phyloP scores from a whole-genome alignment of 2,888 invertebrate genomes.

The Aelia acuminata region DNA sequence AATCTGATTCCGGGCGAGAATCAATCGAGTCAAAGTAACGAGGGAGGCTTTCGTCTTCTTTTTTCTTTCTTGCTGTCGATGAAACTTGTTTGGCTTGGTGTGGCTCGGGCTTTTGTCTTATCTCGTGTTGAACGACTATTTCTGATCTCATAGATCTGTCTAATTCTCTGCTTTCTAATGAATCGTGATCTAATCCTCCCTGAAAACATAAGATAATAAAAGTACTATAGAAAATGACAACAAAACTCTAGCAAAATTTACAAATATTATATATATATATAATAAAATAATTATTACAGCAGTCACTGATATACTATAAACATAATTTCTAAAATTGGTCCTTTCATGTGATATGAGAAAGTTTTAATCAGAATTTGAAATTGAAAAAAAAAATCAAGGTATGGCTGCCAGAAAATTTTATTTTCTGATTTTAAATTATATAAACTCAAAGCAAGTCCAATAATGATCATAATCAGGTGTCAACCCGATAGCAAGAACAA shows the following conservation, averaged over 20 bases:
- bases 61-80: slow-evolving; percentile 32
- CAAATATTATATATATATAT: not conserved
- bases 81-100: not conserved
- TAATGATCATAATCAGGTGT: not conserved
- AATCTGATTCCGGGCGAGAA: slow-evolving; percentile 43
- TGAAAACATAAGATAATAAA: slow-evolving; percentile 40
- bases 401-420: not conserved
- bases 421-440: not conserved
- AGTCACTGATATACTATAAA: not conserved
- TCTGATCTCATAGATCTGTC: slow-evolving; percentile 55
- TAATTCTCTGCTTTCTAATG: slow-evolving; percentile 53
- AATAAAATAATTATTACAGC: not conserved
- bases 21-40: slow-evolving; percentile 56
- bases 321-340: not conserved
- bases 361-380: not conserved
- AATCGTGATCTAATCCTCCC: slow-evolving; percentile 55
- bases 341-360: no score
- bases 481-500: not conserved
- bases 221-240: not conserved
- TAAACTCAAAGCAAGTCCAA: not conserved
- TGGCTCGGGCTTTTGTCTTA: slow-evolving; percentile 20
- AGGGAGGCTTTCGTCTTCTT: slow-evolving; percentile 52
- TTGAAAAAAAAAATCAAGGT: not conserved
- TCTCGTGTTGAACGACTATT: slow-evolving; percentile 16
- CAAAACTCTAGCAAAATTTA: not conserved